Percentiles rank a stretch among this genome's conserved stretches.
phyloP scores from a whole-genome alignment of 1,140 invertebrate species.

The Aphelinus atriplicis region DNA sequence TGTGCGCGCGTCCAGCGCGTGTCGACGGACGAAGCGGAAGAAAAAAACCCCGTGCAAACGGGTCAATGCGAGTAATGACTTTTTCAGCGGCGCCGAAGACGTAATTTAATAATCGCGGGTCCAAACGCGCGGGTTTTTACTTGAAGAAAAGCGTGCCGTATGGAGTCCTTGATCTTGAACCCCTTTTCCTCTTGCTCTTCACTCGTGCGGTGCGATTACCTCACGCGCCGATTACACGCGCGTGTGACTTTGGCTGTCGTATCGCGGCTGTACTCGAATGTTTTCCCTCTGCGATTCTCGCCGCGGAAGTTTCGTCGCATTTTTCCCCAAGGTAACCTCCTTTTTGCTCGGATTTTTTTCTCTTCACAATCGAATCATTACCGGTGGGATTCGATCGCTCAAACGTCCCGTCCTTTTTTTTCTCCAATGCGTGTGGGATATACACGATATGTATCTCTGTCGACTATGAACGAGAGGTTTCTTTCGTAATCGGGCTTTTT shows the following conservation, averaged over 20 bases:
- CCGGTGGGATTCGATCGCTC: no score
- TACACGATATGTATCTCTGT: no score
- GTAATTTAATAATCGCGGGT: slow-evolving; percentile 36
- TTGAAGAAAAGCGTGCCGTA: slow-evolving; percentile 30
- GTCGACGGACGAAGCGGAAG: not conserved
- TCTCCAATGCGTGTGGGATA: no score
- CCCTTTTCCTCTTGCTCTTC: slow-evolving; percentile 19
- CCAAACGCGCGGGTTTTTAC: slow-evolving; percentile 34
- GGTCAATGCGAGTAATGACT: slow-evolving; percentile 34
- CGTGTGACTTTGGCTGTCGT: not conserved
- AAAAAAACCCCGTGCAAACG: slow-evolving; percentile 16
- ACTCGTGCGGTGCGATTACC: not conserved
- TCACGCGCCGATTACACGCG: not conserved
- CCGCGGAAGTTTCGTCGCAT: no score
- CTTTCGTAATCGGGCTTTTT: no score
- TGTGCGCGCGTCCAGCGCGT: not conserved
- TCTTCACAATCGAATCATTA: no score
- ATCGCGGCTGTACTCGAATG: no score
- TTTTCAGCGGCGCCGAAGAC: slow-evolving; percentile 12
- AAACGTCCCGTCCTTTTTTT: no score
- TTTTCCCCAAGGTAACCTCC: no score
- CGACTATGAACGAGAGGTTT: no score
- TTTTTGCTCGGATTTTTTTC: no score
- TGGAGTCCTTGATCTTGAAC: slow-evolving; percentile 38
- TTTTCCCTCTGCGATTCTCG: no score